Evolutionary conservation across 2,888 invertebrate genomes (phyloP).

Genomic region (Heliconius ethilla): DNA sequence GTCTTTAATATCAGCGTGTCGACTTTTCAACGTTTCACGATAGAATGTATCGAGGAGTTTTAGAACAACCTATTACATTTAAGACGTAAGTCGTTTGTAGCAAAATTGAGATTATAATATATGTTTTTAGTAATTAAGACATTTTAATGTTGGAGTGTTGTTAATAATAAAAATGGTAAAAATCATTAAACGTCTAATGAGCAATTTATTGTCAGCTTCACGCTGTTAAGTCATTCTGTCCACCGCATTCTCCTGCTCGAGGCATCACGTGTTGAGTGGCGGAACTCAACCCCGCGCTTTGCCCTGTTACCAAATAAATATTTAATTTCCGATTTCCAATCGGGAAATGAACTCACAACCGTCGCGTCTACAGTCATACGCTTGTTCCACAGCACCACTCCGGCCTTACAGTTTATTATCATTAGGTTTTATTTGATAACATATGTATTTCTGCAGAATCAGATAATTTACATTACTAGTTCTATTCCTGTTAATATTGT

Average conservation of each 20-base stretch:
- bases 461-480: conserved; percentile 8
- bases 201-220: background rate
- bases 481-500: background rate
- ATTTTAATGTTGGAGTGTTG: too few relatives aligned
- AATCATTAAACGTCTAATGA: background rate
- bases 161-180: too few relatives aligned
- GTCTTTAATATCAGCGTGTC: conserved; percentile 49
- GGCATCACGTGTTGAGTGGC: background rate
- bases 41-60: conserved; percentile 19
- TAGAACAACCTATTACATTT: background rate
- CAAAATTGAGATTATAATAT: too few relatives aligned
- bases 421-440: background rate
- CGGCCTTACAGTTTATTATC: background rate
- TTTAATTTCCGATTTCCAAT: too few relatives aligned
- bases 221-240: background rate
- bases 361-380: too few relatives aligned
- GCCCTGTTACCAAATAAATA: background rate
- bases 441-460: background rate
- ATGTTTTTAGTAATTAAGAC: too few relatives aligned
- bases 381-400: too few relatives aligned
- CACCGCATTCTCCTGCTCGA: too few relatives aligned
- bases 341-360: too few relatives aligned
- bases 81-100: background rate
- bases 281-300: background rate
- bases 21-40: conserved; percentile 40